Percentiles rank a stretch among this genome's conserved stretches.
Evolutionary conservation across 2,113 vertebrate genomes (phyloP).

Genomic region (Pampusana beccarii): DNA sequence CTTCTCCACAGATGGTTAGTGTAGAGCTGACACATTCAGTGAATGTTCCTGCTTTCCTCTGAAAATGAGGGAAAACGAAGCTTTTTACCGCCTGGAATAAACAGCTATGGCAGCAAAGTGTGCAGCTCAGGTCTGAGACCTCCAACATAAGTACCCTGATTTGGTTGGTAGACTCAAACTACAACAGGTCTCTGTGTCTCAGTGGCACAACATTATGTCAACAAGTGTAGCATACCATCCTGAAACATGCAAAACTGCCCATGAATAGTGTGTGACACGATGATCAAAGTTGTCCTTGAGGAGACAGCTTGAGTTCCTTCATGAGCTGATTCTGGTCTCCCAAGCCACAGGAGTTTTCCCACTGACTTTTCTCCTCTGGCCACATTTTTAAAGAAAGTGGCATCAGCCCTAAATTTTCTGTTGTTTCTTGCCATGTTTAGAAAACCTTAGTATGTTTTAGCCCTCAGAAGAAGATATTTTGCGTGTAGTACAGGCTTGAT

Average conservation of each 20-base stretch:
- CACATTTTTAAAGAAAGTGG: background rate
- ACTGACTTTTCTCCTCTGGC: background rate
- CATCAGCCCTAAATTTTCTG: background rate
- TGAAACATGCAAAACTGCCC: background rate
- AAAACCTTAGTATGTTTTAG: background rate
- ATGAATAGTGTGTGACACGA: background rate
- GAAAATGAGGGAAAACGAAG: background rate
- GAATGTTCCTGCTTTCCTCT: background rate
- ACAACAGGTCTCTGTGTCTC: background rate
- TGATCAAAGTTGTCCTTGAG: background rate
- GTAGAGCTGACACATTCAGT: background rate
- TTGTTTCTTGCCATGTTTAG: background rate
- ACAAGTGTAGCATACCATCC: background rate
- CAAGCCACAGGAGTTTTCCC: background rate
- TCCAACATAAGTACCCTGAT: background rate
- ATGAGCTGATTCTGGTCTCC: background rate
- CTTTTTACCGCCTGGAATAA: background rate
- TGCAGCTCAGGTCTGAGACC: background rate
- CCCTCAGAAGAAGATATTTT: background rate
- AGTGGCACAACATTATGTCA: background rate
- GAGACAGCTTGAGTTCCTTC: background rate
- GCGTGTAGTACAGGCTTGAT: background rate
- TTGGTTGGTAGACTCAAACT: background rate
- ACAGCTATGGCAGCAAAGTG: background rate
- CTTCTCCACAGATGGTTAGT: background rate